Conservation (phyloP, 2,888 invertebrate species). For the Drosophila suboccidentalis region DNA sequence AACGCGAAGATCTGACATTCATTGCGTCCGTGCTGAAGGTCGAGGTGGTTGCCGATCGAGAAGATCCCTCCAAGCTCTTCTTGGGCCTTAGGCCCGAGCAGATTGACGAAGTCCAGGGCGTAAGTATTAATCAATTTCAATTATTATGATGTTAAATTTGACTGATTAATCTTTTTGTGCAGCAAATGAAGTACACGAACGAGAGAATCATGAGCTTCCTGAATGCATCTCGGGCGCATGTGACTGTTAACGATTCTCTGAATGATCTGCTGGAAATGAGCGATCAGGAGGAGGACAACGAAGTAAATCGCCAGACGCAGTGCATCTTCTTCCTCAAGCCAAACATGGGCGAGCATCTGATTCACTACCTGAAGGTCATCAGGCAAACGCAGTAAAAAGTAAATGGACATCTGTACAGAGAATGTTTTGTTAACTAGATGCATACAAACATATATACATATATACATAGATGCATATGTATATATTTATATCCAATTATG, state of each 20-base stretch:
- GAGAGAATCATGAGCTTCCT: conserved; percentile 84
- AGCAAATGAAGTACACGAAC: conserved; percentile 81
- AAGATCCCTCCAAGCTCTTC: conserved; percentile 79
- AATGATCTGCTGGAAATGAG: conserved; percentile 74
- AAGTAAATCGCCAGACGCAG: conserved; percentile 56
- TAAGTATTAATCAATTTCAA: conserved; percentile 40
- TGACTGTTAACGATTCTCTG: conserved; percentile 69
- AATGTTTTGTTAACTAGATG: conserved; percentile 39
- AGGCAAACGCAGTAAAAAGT: conserved; percentile 55
- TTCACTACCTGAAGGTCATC: conserved; percentile 82
- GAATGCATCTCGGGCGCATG: conserved; percentile 67
- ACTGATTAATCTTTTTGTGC: not conserved
- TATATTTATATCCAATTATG: conserved; percentile 15
- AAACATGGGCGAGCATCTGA: conserved; percentile 82
- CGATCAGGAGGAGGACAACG: conserved; percentile 44
- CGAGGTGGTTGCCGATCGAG: conserved; percentile 71
- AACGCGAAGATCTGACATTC: conserved; percentile 78
- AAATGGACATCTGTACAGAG: conserved; percentile 13
- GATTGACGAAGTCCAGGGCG: conserved; percentile 77
- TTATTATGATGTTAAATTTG: not conserved
- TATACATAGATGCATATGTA: not conserved
- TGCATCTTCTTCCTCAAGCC: conserved; percentile 83
- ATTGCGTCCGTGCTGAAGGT: conserved; percentile 79
- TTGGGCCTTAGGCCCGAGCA: conserved; percentile 67
- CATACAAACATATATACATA: conserved; percentile 9